Evolutionary conservation across 2,113 vertebrate species (phyloP).

Genomic region (Orcinus orca): DNA sequence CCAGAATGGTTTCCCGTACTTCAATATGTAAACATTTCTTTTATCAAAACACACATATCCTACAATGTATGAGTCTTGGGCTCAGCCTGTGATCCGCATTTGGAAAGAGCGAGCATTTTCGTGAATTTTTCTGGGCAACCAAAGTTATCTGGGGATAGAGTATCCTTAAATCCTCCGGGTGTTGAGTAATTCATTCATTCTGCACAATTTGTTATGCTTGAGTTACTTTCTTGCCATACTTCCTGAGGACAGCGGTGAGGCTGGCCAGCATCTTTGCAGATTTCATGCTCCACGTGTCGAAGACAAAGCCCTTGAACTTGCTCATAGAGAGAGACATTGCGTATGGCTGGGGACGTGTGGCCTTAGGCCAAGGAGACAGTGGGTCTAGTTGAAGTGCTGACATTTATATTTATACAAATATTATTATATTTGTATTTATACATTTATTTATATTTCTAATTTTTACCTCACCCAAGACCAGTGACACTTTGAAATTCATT

Average conservation of each 20-base stretch:
- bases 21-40: neutral
- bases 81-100: neutral
- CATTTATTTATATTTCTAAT: neutral
- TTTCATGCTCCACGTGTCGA: neutral
- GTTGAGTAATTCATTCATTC: neutral
- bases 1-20: no score
- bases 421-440: neutral
- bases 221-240: neutral
- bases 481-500: neutral
- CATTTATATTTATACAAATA: neutral
- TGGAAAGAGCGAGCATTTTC: neutral
- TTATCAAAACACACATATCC: neutral
- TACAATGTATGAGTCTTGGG: neutral
- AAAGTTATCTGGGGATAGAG: neutral
- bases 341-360: fast-evolving
- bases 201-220: neutral
- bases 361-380: neutral
- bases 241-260: neutral
- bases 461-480: neutral
- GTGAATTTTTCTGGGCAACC: neutral
- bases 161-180: neutral
- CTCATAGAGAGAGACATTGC: neutral
- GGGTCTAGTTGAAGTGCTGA: neutral
- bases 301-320: neutral
- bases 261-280: neutral